Evolutionary conservation across 2,797 vertebrate species (phyloP), one percentile per base, ranked within the genome.

Genomic region (Phalloptychus januarius): DNA sequence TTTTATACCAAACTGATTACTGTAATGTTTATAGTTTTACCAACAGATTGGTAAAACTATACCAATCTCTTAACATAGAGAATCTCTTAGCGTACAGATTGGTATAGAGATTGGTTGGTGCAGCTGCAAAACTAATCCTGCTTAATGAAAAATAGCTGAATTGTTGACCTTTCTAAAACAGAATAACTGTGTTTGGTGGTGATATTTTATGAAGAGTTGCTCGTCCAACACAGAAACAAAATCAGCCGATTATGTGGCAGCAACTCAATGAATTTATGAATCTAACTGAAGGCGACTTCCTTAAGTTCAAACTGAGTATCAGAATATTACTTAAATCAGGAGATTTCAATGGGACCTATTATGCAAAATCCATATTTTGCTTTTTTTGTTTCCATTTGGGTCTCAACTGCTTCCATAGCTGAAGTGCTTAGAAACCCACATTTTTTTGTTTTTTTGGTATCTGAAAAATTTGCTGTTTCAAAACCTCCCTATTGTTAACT

Each of bases 1-100:
- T 76, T 83, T 87, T 79, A 83, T 79, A 46, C 81, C 65, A 76
- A 87, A 86, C 80, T 85, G 80, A 83, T 85, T 81, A 87, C 48
- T 48, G 33, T 61, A 44, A 61, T 45, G 74, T 72, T 87, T 79
- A 80, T 83, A 76, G 78, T 83, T 88, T 88, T 50, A 78, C 71
- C 46, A n/a, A 71, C 80, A 87, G 79, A 91, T 84, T n/a, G n/a
- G n/a, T n/a, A n/a, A n/a, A n/a, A n/a, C n/a, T n/a, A n/a, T n/a
- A n/a, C n/a, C n/a, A n/a, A n/a, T n/a, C n/a, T n/a, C n/a, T n/a
- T n/a, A n/a, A n/a, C n/a, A n/a, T n/a, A n/a, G n/a, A n/a, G n/a
- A n/a, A n/a, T n/a, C n/a, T n/a, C n/a, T n/a, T n/a, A n/a, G n/a
- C n/a, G n/a, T n/a, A n/a, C n/a, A n/a, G n/a, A n/a, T n/a, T n/a